Evolutionary conservation across 2,888 invertebrate genomes (phyloP), one percentile per base, ranked within the genome.

Genomic region (Pyrrhosoma nymphula): DNA sequence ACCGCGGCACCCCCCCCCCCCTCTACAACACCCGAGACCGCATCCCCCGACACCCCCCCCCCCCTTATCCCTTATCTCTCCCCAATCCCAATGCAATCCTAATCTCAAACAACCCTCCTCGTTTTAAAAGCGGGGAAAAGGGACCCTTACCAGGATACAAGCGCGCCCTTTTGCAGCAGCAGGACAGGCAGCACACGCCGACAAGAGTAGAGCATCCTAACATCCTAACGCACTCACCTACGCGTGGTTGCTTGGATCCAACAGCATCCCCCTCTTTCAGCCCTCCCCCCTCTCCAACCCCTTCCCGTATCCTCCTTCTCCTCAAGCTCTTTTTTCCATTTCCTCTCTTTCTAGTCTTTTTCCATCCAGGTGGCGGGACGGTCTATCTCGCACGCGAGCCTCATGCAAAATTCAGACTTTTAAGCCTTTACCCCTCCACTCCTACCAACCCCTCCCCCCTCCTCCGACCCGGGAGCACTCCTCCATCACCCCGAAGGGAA

Each of bases 341-440:
- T 23, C 63, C 63, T 23, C 63, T 23, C 23, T 18, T 20, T 35
- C 39, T 35, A 20, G 14, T 35, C 6, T n/a, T n/a, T n/a, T 88
- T 35, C 35, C 82, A 35, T 82, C 82, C 82, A 82, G 35, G 82
- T 82, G 82, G 82, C 30, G 82, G 82, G 35, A 82, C 35, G 82
- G 82, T 82, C 82, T 82, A 47, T 55, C 89, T 89, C 89, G 56
- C 89, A 89, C 55, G 56, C 47, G 89, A 39, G 35, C 26, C 56
- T 89, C 89, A 89, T 89, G 89, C 89, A 89, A 89, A 89, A 89
- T 89, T 89, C 89, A 89, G 89, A 47, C 89, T 56, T 55, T 89
- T 55, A 89, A 89, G 89, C 47, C 88, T 55, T 88, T 20, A 20
- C 89, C 89, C 35, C 26, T 20, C 14, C 20, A 3, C 55, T 26